Evolutionary conservation across 1,140 invertebrate genomes (phyloP).

Genomic region (Magallana angulata): DNA sequence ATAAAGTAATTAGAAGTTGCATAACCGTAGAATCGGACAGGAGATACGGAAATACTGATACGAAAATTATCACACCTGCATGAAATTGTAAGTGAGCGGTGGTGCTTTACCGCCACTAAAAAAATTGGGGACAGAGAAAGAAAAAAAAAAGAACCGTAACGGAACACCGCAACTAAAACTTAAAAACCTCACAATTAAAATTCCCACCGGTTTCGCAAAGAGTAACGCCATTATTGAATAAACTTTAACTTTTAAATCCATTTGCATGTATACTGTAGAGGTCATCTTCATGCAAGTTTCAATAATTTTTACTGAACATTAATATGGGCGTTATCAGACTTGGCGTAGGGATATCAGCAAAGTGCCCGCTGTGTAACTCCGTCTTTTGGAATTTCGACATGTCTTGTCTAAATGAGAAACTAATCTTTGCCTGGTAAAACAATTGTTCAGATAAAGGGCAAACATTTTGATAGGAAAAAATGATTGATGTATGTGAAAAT

Average conservation of each 20-base stretch:
- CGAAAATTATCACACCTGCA: slow-evolving; percentile 33
- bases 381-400: slow-evolving; percentile 27
- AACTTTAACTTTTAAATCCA: too few species aligned
- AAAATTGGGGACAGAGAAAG: slow-evolving; percentile 16
- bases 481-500: slow-evolving; percentile 17
- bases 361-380: slow-evolving; percentile 26
- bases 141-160: background rate
- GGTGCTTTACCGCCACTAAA: background rate
- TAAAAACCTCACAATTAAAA: too few species aligned
- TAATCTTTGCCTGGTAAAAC: slow-evolving; percentile 33
- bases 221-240: too few species aligned
- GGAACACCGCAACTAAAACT: too few species aligned
- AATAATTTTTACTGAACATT: slow-evolving; percentile 29
- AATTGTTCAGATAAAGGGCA: slow-evolving; percentile 30
- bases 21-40: slow-evolving; percentile 33
- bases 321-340: slow-evolving; percentile 35
- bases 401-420: slow-evolving; percentile 37
- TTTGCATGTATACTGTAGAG: background rate
- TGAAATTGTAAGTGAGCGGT: slow-evolving; percentile 26
- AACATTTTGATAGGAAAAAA: slow-evolving; percentile 27
- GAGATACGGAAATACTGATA: slow-evolving; percentile 26
- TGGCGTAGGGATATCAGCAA: slow-evolving; percentile 36
- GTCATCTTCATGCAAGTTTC: background rate
- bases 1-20: slow-evolving; percentile 34
- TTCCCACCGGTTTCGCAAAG: too few species aligned